Conservation (phyloP, 2,888 invertebrate species). For the Lysandra bellargus region DNA sequence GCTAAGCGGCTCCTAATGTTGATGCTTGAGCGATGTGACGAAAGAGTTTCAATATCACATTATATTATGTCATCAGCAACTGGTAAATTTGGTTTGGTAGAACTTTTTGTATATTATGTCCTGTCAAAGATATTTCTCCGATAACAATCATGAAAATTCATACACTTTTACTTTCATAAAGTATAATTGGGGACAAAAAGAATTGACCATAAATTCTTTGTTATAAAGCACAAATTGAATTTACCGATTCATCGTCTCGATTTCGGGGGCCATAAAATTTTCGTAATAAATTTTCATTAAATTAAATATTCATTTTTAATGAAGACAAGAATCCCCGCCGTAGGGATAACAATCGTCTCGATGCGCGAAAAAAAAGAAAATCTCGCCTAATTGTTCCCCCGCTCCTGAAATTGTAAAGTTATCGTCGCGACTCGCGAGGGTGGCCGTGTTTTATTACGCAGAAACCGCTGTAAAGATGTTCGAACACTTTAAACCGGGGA, state of each 20-base stretch:
- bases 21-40: slow-evolving; percentile 56
- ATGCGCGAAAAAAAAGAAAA: slow-evolving; percentile 72
- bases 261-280: slow-evolving; percentile 59
- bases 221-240: background rate
- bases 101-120: too few species aligned
- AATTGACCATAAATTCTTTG: background rate
- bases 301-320: slow-evolving; percentile 77
- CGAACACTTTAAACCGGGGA: slow-evolving; percentile 70
- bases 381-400: slow-evolving; percentile 78
- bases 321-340: slow-evolving; percentile 69
- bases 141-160: too few species aligned
- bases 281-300: slow-evolving; percentile 72
- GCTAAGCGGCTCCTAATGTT: slow-evolving; percentile 44
- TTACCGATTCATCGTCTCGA: background rate
- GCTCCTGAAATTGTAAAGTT: slow-evolving; percentile 80
- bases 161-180: too few species aligned
- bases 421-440: slow-evolving; percentile 70
- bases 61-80: background rate
- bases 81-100: too few species aligned
- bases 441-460: slow-evolving; percentile 77
- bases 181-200: too few species aligned
- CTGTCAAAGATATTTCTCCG: too few species aligned
- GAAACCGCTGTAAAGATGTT: slow-evolving; percentile 81
- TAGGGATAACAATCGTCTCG: slow-evolving; percentile 70
- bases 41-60: background rate